Conservation (phyloP, 92 coral and sea anemone genomes). For the Heteractis magnifica region DNA sequence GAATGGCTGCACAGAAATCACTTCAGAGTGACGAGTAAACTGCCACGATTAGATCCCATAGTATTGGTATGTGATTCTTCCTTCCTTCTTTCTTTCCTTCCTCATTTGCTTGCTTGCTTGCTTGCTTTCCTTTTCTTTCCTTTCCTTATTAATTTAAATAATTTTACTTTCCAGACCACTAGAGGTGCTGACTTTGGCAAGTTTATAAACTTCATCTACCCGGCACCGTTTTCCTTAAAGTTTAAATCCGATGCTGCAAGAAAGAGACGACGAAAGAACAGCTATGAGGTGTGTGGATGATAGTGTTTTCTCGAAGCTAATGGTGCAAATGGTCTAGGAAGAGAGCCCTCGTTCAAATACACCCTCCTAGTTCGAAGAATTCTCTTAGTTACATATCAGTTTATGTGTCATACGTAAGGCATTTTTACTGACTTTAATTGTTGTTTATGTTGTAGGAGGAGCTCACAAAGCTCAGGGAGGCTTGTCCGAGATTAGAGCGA, state of each 20-base stretch:
- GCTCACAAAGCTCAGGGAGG: conserved; percentile 23
- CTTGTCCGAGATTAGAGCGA: conserved; percentile 68
- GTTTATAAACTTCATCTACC: conserved; percentile 69
- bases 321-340: too few relatives aligned
- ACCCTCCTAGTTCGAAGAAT: too few relatives aligned
- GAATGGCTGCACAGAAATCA: conserved; percentile 83
- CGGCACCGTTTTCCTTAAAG: conserved; percentile 56
- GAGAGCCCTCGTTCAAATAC: too few relatives aligned
- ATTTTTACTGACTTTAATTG: too few relatives aligned
- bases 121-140: not conserved
- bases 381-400: too few relatives aligned
- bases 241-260: conserved; percentile 9
- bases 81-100: too few relatives aligned
- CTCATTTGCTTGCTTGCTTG: not conserved
- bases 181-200: conserved; percentile 71
- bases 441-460: conserved; percentile 17
- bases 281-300: conserved; percentile 33
- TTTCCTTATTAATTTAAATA: not conserved
- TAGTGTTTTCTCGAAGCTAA: too few relatives aligned
- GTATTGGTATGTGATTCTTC: conserved; percentile 62
- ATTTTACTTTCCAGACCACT: conserved; percentile 47
- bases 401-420: too few relatives aligned
- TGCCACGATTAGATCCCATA: conserved; percentile 81
- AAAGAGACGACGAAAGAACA: conserved; percentile 3
- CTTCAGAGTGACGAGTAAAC: conserved; percentile 59